Evolutionary conservation across 2,888 invertebrate genomes (phyloP), one percentile per base, ranked within the genome.

Genomic region (Sipha maydis): DNA sequence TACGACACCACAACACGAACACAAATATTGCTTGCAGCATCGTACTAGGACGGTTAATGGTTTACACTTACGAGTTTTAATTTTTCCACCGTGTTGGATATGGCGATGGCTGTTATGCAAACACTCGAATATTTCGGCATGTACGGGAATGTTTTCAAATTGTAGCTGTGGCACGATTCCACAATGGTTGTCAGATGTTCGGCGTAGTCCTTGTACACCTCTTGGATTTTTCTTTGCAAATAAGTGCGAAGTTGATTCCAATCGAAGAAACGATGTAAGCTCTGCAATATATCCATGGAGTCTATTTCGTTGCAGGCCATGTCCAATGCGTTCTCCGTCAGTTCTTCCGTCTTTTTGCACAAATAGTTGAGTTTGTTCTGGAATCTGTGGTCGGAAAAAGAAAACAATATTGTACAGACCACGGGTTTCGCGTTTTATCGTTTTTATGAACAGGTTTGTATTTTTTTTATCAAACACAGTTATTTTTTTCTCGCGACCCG

Each of bases 251-350:
- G 80, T 25, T 54, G 61, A 0, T 31, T 61, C 86, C 80, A 80
- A 5, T 80, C 25, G 4, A 34, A n/a, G 28, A 80, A 75, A 75
- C 80, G 31, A 31, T 31, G 41, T 48, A 88, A 73, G 17, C 28
- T 8, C 41, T 80, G 86, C 14, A 88, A 80, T 21, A 82, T 61
- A 28, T 61, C 71, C 25, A 80, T 19, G 3, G 34, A 28, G 14
- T 80, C 80, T 14, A 61, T 25, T 34, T 21, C 38, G 31, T 88
- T 82, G 41, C 75, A 41, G 9, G 80, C 34, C 5, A 28, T 28
- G 56, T 80, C 25, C 9, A 86, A 56, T 14, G 73, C 71, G 25
- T 54, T 25, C 9, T 80, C 38, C 0, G 21, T 31, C 56, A 80
- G 3, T 4, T 41, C 3, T 61, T 61, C 31, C 0, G 25, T 56